These are phyloP conservation scores for Pardosa pseudoannulata DNA, from an alignment of 2,888 invertebrate genomes.

Conservation along the genomic window DNA sequence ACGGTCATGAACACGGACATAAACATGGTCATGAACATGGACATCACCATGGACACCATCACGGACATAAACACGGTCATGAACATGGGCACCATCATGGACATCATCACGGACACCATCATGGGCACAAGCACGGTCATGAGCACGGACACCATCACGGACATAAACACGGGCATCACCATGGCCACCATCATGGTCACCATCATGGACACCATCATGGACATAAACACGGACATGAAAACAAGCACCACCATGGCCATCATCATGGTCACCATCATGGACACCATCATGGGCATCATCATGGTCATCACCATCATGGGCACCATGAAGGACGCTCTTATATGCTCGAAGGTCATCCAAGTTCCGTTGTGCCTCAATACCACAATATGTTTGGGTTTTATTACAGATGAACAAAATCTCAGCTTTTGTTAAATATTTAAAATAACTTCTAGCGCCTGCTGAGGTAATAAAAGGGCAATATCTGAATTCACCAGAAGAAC, in stretches of 20 bases:
- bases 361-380: constrained; percentile 26
- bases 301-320: constrained; percentile 26
- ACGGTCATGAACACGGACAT: constrained; percentile 20
- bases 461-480: no score
- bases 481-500: no score
- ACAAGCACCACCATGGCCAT: constrained; percentile 25
- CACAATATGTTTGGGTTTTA: constrained; percentile 58
- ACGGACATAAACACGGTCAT: constrained; percentile 24
- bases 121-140: constrained; percentile 20
- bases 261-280: constrained; percentile 28
- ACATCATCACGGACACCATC: constrained; percentile 20
- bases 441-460: no score
- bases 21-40: constrained; percentile 23
- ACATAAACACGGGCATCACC: constrained; percentile 28
- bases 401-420: constrained; percentile 1
- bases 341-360: constrained; percentile 24
- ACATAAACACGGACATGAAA: constrained; percentile 14
- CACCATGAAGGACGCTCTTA: constrained; percentile 12
- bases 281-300: constrained; percentile 17
- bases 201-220: constrained; percentile 31
- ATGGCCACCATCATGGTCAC: constrained; percentile 29
- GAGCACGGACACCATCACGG: constrained; percentile 25
- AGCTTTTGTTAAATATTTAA: background rate
- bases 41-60: constrained; percentile 25
- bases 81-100: constrained; percentile 19